These are phyloP conservation scores for Chymomyza costata DNA, from an alignment of 1,140 invertebrate species.

Conservation along the genomic window DNA sequence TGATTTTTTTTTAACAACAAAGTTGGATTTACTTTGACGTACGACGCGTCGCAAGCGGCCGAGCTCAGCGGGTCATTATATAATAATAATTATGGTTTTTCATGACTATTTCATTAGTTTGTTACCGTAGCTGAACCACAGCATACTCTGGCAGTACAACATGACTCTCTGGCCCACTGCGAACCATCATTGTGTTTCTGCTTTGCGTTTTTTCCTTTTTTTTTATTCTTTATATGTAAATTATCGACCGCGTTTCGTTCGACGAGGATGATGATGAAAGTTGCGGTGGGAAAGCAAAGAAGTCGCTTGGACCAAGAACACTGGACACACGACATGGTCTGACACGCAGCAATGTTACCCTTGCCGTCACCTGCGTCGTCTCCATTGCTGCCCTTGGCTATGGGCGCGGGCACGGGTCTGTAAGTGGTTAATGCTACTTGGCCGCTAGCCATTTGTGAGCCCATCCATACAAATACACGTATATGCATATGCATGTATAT, in stretches of 20 bases:
- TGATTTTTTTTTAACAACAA: constrained; percentile 2
- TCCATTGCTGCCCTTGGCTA: constrained; percentile 14
- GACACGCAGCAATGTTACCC: constrained; percentile 42
- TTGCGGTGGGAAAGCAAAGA: neutral
- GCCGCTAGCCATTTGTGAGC: constrained; percentile 55
- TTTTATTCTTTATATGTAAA: constrained; percentile 57
- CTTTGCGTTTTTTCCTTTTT: constrained; percentile 28
- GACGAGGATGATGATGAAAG: neutral
- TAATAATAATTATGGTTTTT: constrained; percentile 16
- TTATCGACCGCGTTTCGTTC: constrained; percentile 59
- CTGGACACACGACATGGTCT: constrained; percentile 19
- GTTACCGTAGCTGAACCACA: constrained; percentile 1
- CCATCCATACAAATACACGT: constrained; percentile 10
- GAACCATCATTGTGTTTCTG: too few relatives aligned
- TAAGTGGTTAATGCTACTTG: constrained; percentile 69
- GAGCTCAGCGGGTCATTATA: constrained; percentile 8
- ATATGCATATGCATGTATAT: constrained; percentile 9
- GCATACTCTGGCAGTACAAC: too few relatives aligned
- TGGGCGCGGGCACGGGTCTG: too few relatives aligned
- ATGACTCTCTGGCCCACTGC: too few relatives aligned
- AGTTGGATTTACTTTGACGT: constrained; percentile 25
- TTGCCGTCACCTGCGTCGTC: constrained; percentile 20
- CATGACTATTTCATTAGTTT: constrained; percentile 37
- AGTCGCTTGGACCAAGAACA: too few relatives aligned
- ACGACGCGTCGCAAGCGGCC: neutral